Base-by-base conservation (phyloP, 2,113 vertebrate genomes). In the Dipodomys ordii region DNA sequence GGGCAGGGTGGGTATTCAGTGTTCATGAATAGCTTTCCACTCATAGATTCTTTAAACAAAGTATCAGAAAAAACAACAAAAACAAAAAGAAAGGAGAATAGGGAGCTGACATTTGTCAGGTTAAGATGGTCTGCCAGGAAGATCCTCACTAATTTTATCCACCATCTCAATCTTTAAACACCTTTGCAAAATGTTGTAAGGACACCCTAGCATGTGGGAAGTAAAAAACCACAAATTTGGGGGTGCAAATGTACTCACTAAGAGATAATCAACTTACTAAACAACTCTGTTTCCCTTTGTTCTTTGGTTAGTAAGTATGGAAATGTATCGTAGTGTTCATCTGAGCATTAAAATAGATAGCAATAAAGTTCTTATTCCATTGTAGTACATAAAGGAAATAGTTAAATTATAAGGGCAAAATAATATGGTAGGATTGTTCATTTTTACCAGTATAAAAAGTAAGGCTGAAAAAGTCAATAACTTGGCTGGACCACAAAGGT, bases 11-110 rank as follows among this genome's bases (percentile, higher is more conserved):
- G 57, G 81, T 95, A 94, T 84, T 19, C 49, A 62, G 94, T 96
- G 46, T 23, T 93, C 49, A 72, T 69, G 91, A 96, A 89, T 91
- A 74, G 2, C 65, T 90, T 95, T 89, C 65, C 20, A 82, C 19
- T 82, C 39, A 60, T 23, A 82, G 32, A 8, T 9, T 11, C 73
- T 27, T 87, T 79, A 87, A 84, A 95, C 69, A 84, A 96, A 81
- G 87, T 10, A 74, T 49, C 39, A 39, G 39, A 39, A 39, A 5
- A 39, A 39, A 39, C 4, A 39, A 39, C 11, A 87, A 7, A 3
- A 39, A 39, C 39, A 39, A 39, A 92, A 72, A 60, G 2, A 57
- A 93, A 53, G 1, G 2, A 16, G 10, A 76, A 76, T 72, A 9
- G 44, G 44, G 78, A 32, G 64, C 23, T 32, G 60, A 62, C 16